A percentile compares a stretch with the other conserved stretches of the same genome.
phyloP scores from a whole-genome alignment of 2,888 invertebrate species.

The Shargacucullia verbasci region DNA sequence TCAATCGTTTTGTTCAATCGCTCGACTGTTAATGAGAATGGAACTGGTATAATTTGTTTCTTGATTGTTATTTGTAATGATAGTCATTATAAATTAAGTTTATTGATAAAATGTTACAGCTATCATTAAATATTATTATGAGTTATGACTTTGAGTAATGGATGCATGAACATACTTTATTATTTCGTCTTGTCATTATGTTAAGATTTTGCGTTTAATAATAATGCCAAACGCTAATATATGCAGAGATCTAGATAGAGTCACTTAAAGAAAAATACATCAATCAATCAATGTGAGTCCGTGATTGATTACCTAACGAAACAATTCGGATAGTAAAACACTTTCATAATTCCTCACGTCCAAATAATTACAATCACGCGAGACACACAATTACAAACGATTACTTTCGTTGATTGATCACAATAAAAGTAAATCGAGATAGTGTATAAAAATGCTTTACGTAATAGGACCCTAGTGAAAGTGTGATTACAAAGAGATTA shows the following conservation, averaged over 20 bases:
- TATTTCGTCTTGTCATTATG: constrained; percentile 27
- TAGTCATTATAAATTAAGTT: constrained; percentile 4
- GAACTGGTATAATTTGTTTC: too few relatives aligned
- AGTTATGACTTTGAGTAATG: constrained; percentile 31
- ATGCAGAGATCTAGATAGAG: constrained; percentile 50
- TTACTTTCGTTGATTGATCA: constrained; percentile 58
- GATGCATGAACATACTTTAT: constrained; percentile 15
- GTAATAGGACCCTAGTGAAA: constrained; percentile 52
- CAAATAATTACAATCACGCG: constrained; percentile 46
- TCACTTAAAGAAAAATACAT: constrained; percentile 44
- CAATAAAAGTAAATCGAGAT: constrained; percentile 47
- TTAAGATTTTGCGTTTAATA: constrained; percentile 4
- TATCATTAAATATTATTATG: constrained; percentile 15
- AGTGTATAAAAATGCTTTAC: constrained; percentile 38
- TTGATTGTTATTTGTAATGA: constrained; percentile 4
- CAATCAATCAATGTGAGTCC: constrained; percentile 42
- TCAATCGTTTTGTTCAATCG: not conserved
- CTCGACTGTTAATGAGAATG: not conserved
- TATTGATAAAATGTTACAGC: constrained; percentile 5
- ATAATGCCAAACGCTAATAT: constrained; percentile 18
- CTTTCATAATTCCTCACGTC: constrained; percentile 53
- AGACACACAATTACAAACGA: constrained; percentile 48
- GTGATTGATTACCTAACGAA: constrained; percentile 51
- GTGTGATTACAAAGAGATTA: constrained; percentile 24
- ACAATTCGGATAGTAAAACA: constrained; percentile 50